Base-by-base conservation (phyloP, 2,888 invertebrate species). In the Pilophorus perplexus region DNA sequence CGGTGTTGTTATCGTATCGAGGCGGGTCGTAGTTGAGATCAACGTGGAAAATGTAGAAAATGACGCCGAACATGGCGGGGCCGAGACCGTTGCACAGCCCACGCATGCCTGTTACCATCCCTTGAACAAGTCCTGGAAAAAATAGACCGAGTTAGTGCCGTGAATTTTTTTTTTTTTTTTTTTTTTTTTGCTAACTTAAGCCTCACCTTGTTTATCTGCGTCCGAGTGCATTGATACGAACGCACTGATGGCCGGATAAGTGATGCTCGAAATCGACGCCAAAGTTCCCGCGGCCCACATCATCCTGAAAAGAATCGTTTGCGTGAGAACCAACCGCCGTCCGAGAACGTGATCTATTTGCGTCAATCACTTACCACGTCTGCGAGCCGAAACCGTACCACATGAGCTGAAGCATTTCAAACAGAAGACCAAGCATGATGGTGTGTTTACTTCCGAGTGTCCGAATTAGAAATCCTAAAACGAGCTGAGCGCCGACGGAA, bases 201-300 rank as follows among this genome's bases (percentile, higher is more conserved):
- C 62, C 62, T 71, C 75, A 81, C 91, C 99, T 81, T 99, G 99
- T 75, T 95, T 88, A 78, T 99, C 98, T n/a, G 93, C 89, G 75
- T 94, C 90, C 71, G 97, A 94, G 79, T 97, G 95, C 75, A 96
- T 91, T 12, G 97, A 97, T 64, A 97, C 97, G 79, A 96, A 99
- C 37, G 98, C 93, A 78, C 95, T 95, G 76, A 99, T 98, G 64
- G 98, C 96, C 33, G 99, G 99, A 81, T 99, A 99, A 2, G 97
- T 97, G 73, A 99, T 89, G 72, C 94, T 94, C 69, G 94, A 95
- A 73, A 98, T 84, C 12, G 97, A 93, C 37, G 98, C 98, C 72
- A 99, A 81, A 72, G 95, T 86, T 64, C 99, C 99, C 8, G 98
- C 98, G 38, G 92, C 90, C 99, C 99, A 99, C 94, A 99, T 97